These are phyloP conservation scores for Ephialtes manifestator DNA, from an alignment of 2,888 invertebrate species.

Conservation along the genomic window DNA sequence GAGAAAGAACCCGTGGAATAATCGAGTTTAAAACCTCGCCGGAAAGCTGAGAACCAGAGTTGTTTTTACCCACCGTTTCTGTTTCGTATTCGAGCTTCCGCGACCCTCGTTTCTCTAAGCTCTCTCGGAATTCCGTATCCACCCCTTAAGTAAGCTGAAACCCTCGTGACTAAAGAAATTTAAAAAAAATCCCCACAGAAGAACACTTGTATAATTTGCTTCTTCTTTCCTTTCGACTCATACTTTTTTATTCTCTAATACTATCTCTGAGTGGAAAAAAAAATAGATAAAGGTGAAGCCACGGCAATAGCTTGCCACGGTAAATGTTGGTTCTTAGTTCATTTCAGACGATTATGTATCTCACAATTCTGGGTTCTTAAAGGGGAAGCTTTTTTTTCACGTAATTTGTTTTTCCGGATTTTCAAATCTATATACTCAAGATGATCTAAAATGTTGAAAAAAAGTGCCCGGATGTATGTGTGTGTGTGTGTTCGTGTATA, in stretches of 20 bases:
- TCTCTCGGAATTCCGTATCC: conserved; percentile 59
- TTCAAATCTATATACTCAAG: too few species aligned
- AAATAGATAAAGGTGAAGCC: background rate
- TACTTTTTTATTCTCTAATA: background rate
- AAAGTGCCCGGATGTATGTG: too few species aligned
- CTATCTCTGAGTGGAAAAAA: background rate
- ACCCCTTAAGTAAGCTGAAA: conserved; percentile 46
- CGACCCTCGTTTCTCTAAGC: conserved; percentile 38
- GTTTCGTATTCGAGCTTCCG: conserved; percentile 38
- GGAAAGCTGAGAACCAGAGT: conserved; percentile 69
- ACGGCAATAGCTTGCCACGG: conserved; percentile 41
- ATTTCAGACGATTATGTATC: conserved; percentile 15
- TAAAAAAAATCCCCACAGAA: conserved; percentile 3
- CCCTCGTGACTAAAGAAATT: conserved; percentile 39
- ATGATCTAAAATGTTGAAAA: too few species aligned
- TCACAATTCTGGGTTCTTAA: too few species aligned
- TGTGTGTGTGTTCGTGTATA: too few species aligned
- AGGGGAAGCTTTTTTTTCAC: too few species aligned
- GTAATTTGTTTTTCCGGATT: too few species aligned
- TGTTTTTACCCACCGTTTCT: conserved; percentile 35
- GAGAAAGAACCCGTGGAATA: conserved; percentile 65
- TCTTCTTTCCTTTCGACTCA: background rate
- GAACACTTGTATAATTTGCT: conserved; percentile 23
- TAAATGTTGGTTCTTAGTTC: conserved; percentile 7
- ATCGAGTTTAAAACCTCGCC: conserved; percentile 76